Percentiles rank a stretch among this genome's conserved stretches.
These are phyloP conservation scores for Hylaeus volcanicus DNA, from an alignment of 1,140 invertebrate species.

Conservation along the genomic window DNA sequence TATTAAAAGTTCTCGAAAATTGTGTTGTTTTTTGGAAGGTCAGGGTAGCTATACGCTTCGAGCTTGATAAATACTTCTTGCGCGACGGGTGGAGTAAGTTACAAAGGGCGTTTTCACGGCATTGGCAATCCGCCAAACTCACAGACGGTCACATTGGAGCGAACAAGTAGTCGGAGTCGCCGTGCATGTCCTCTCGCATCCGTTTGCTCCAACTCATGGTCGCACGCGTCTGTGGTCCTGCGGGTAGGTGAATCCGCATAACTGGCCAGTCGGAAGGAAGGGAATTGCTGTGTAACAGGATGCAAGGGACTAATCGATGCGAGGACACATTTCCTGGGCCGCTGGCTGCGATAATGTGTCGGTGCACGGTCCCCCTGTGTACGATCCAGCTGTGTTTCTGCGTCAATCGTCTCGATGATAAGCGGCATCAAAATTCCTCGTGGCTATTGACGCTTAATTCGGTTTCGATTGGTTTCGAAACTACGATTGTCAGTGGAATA, in stretches of 20 bases:
- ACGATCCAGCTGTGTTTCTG: background rate
- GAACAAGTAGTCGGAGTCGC: background rate
- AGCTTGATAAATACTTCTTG: conserved; percentile 28
- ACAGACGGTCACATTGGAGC: background rate
- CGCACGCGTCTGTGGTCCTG: background rate
- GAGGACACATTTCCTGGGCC: conserved; percentile 36
- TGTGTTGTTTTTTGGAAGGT: no score
- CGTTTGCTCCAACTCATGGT: conserved; percentile 10
- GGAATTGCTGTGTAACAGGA: conserved; percentile 26
- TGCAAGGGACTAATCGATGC: conserved; percentile 39
- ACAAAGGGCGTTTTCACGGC: conserved; percentile 41
- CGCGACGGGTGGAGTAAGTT: background rate
- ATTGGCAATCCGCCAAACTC: conserved; percentile 40
- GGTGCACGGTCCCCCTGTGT: background rate
- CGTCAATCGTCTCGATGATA: conserved; percentile 39
- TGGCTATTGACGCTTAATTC: background rate
- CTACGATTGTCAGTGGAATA: no score
- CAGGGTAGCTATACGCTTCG: no score
- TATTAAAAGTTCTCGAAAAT: no score
- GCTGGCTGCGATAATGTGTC: conserved; percentile 1
- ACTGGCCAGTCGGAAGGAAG: conserved; percentile 27
- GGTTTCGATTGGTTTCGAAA: background rate
- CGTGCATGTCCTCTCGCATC: background rate
- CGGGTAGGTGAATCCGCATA: background rate
- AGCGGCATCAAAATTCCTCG: conserved; percentile 15